Conservation (phyloP, 1,140 invertebrate species). For the Drosophila pectinifera region DNA sequence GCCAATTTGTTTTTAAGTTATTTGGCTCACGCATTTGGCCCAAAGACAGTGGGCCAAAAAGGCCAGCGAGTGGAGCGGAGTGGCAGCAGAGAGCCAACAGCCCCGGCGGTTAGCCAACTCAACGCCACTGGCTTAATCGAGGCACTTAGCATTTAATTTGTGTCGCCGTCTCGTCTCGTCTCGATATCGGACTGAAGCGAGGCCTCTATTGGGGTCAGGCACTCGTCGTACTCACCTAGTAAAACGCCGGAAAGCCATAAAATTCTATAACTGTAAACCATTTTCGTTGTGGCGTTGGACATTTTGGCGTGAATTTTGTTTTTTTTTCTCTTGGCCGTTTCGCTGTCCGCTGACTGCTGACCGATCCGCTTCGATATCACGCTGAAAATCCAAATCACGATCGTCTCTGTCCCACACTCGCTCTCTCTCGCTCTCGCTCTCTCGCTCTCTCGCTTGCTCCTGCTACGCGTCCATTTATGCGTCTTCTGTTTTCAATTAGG, state of each 20-base stretch:
- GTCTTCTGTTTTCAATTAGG: slow-evolving; percentile 72
- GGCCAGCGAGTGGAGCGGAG: slow-evolving; percentile 12
- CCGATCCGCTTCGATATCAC: slow-evolving; percentile 37
- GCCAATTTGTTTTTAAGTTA: slow-evolving; percentile 56
- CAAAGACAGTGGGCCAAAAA: slow-evolving; percentile 40
- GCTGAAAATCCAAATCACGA: slow-evolving; percentile 54
- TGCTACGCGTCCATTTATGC: slow-evolving; percentile 77
- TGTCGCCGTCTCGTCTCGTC: slow-evolving; percentile 35
- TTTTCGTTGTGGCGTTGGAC: slow-evolving; percentile 84
- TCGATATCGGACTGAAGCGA: slow-evolving; percentile 10
- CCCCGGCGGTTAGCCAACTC: slow-evolving; percentile 35
- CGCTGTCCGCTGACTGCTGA: slow-evolving; percentile 7
- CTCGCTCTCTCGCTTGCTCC: slow-evolving; percentile 34
- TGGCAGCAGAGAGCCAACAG: slow-evolving; percentile 10
- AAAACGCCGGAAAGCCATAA: slow-evolving; percentile 84
- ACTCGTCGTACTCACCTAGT: slow-evolving; percentile 75
- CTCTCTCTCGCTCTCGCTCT: slow-evolving; percentile 17
- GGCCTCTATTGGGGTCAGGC: slow-evolving; percentile 60
- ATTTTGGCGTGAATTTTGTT: slow-evolving; percentile 65
- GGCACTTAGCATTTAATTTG: slow-evolving; percentile 80
- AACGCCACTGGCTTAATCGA: slow-evolving; percentile 63
- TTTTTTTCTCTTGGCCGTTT: slow-evolving; percentile 36
- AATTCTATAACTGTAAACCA: slow-evolving; percentile 84
- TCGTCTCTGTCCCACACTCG: slow-evolving; percentile 32
- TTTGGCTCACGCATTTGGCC: slow-evolving; percentile 68